Percentiles rank a stretch among this genome's conserved stretches.
Evolutionary conservation across 2,113 vertebrate species (phyloP).

Genomic region (Dicrurus megarhynchus): DNA sequence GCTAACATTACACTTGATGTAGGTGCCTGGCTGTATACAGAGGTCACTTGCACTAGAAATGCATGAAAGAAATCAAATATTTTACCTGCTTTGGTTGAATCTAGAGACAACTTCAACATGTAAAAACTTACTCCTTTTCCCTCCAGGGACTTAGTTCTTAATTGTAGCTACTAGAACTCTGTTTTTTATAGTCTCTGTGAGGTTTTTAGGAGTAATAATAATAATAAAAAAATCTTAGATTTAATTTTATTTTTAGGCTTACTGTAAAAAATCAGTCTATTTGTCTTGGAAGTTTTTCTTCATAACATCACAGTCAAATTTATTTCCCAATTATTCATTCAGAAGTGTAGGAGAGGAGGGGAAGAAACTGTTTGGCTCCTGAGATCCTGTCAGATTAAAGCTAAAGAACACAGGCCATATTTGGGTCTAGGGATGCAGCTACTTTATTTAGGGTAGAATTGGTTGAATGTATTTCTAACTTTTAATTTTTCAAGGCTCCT

Average conservation of each 20-base stretch:
- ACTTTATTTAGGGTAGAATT: not conserved
- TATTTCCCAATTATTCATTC: not conserved
- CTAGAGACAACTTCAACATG: conserved; percentile 71
- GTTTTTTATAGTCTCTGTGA: not conserved
- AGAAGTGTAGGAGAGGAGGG: not conserved
- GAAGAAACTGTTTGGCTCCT: not conserved
- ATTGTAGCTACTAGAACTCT: conserved; percentile 40
- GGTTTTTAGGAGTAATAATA: not conserved
- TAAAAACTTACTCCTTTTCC: conserved; percentile 72
- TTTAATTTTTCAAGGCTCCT: not conserved
- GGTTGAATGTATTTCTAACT: not conserved
- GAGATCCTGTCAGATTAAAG: not conserved
- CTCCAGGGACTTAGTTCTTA: conserved; percentile 68
- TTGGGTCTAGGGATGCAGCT: not conserved
- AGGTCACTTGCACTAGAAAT: conserved; percentile 56
- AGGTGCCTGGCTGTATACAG: conserved; percentile 37
- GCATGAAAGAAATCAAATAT: conserved; percentile 59
- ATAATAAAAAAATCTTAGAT: not conserved
- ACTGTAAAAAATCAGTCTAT: not conserved
- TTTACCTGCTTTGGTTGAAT: conserved; percentile 29
- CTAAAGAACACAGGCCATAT: not conserved
- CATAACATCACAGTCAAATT: not conserved
- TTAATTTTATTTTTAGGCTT: not conserved
- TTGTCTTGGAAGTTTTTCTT: not conserved
- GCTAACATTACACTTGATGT: conserved; percentile 56